A percentile compares a stretch with the other conserved stretches of the same genome.
These are phyloP conservation scores for Aphodius sticticus DNA, from an alignment of 2,888 invertebrate genomes.

Conservation along the genomic window DNA sequence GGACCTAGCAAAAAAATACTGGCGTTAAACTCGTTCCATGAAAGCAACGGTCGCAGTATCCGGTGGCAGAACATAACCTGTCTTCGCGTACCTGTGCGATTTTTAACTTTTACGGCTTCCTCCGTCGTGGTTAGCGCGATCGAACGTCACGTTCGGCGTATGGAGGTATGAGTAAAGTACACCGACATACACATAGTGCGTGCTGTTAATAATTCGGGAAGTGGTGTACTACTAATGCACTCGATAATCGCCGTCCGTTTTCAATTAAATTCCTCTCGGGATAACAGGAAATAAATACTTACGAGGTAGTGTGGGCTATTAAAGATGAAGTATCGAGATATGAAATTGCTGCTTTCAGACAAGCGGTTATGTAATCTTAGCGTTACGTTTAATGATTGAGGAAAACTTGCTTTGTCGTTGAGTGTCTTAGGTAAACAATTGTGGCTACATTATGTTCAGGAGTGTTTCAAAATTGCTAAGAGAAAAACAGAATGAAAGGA, in stretches of 20 bases:
- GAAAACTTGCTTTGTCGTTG: not conserved
- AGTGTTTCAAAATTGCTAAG: not conserved
- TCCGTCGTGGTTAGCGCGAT: not conserved
- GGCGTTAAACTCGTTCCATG: not conserved
- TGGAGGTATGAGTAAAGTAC: not conserved
- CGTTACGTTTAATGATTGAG: not conserved
- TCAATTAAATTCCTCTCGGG: not conserved
- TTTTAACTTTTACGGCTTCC: not conserved
- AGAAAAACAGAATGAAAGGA: too few relatives aligned
- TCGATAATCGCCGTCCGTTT: not conserved
- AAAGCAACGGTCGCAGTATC: not conserved
- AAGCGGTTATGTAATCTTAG: not conserved
- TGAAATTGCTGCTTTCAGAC: not conserved
- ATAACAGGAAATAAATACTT: slow-evolving; percentile 4
- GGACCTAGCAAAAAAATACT: not conserved
- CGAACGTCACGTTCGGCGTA: not conserved
- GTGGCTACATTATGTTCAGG: not conserved
- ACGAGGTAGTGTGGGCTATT: not conserved
- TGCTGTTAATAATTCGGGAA: not conserved
- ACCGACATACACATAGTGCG: not conserved
- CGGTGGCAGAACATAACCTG: not conserved
- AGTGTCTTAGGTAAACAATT: not conserved
- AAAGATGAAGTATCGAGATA: slow-evolving; percentile 4
- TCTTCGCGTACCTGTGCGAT: not conserved
- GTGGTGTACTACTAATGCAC: not conserved